Base-by-base conservation (phyloP, 2,888 invertebrate genomes). In the Amblyjoppa proteus region DNA sequence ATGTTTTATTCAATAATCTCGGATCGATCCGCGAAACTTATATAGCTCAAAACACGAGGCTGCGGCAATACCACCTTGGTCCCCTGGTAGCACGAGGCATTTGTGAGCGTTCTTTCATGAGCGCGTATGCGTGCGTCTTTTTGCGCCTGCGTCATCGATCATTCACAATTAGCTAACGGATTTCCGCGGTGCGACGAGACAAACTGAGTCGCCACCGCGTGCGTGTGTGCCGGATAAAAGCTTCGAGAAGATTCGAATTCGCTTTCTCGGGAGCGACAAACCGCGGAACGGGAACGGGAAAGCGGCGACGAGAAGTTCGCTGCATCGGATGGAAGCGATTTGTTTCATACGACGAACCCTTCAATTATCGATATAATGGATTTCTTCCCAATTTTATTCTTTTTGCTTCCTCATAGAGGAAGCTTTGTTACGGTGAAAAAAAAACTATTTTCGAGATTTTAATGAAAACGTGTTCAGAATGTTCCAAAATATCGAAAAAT, bases 181-280 rank as follows among this genome's bases (percentile, higher is more conserved):
- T 78, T 69, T 78, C 38, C 20, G 25, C 20, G 41, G 77, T 51
- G 11, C 20, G 49, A 38, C 41, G 56, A 45, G 20, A 41, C 73
- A 56, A 20, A 81, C 28, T 3, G 16, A 69, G 7, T 16, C 53
- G 31, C 3, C 58, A 25, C 58, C 51, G 25, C 11, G 41, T 28
- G 61, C 20, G 45, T 13, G 9, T 13, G 9, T 66, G 25, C 16
- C 38, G 51, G 61, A 34, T 68, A 74, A 45, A 51, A 28, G 49
- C 74, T 81, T 81, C 81, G 28, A 85, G 84, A 85, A 81, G 66
- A 73, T 84, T 84, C 84, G 77, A 82, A 79, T 79, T 85, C 78
- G 79, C 81, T 85, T 85, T 85, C 82, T 79, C 78, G 49, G 38
- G 49, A 56, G 53, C 34, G 31, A 28, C 41, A 41, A 25, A 51